Evolutionary conservation across 2,113 vertebrate genomes (phyloP).

Genomic region (Paracanthobrama guichenoti): DNA sequence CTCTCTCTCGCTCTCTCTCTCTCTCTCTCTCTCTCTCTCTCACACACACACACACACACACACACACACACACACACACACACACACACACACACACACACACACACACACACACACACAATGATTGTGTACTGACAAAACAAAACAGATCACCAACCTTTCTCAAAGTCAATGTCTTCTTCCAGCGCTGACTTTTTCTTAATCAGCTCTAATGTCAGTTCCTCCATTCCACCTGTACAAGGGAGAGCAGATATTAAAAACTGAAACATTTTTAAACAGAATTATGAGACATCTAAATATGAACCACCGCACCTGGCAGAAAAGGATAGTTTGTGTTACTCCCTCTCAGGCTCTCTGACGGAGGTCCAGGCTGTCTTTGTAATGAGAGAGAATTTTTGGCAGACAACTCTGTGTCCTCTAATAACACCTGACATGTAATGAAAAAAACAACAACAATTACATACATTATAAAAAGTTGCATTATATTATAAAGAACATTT

Average conservation of each 20-base stretch:
- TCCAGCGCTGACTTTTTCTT: constrained; percentile 76
- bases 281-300: background rate
- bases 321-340: constrained; percentile 89
- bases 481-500: background rate
- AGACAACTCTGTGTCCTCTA: constrained; percentile 83
- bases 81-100: too few relatives aligned
- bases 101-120: background rate
- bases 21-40: too few relatives aligned
- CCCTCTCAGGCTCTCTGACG: constrained; percentile 82
- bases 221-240: constrained; percentile 85
- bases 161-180: constrained; percentile 86
- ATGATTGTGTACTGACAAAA: background rate
- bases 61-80: too few relatives aligned
- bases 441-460: background rate
- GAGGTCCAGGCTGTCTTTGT: constrained; percentile 82
- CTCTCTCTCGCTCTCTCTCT: too few relatives aligned
- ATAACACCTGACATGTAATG: constrained; percentile 70
- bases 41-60: too few relatives aligned
- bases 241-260: background rate
- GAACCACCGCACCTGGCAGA: constrained; percentile 77
- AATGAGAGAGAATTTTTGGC: constrained; percentile 89
- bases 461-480: background rate
- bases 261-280: background rate
- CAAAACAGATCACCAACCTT: constrained; percentile 66
- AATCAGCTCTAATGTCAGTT: constrained; percentile 84